Base-by-base conservation (phyloP, 2,888 invertebrate species). In the Phaedon cochleariae region DNA sequence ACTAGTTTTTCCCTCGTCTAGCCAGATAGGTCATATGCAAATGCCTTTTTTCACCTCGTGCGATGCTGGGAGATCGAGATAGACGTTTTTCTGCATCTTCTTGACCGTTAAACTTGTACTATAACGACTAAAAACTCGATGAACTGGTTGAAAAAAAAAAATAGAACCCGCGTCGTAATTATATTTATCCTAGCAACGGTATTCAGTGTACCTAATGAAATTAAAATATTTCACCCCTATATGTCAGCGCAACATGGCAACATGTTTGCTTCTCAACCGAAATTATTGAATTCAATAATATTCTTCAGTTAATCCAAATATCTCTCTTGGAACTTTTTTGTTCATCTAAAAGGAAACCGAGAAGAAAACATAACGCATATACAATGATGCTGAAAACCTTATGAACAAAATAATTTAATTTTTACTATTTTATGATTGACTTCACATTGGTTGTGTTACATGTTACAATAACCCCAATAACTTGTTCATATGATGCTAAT, bases 161-260 rank as follows among this genome's bases (percentile, higher is more conserved):
- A 59, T 54, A 46, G 37, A 49, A 59, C 49, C 60, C 41, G 60
- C 60, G 51, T 60, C 22, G 26, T 60, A 51, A 61, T 61, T 53
- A 52, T 37, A 48, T 45, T 26, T 53, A 41, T 45, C 37, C 41
- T 15, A 41, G 41, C 41, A 51, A 61, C 45, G 21, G 37, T 29
- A 17, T 37, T 41, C 15, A 34, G 20, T 22, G 41, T 55, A n/a
- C n/a, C n/a, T n/a, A 18, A 41, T 57, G 29, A 26, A 45, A 62
- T 62, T 62, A 57, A 48, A 62, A 57, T 62, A 57, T 41, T 62
- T 59, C 49, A 49, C 64, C 64, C 64, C 64, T 64, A 51, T 52
- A n/a, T n/a, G n/a, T n/a, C n/a, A n/a, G n/a, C n/a, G n/a, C n/a
- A 51, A 57, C 48, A 10, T 53, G 1, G n/a, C n/a, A 10, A 15